Evolutionary conservation across 92 coral and sea anemone genomes (phyloP).

Genomic region (Paramuricea clavata): DNA sequence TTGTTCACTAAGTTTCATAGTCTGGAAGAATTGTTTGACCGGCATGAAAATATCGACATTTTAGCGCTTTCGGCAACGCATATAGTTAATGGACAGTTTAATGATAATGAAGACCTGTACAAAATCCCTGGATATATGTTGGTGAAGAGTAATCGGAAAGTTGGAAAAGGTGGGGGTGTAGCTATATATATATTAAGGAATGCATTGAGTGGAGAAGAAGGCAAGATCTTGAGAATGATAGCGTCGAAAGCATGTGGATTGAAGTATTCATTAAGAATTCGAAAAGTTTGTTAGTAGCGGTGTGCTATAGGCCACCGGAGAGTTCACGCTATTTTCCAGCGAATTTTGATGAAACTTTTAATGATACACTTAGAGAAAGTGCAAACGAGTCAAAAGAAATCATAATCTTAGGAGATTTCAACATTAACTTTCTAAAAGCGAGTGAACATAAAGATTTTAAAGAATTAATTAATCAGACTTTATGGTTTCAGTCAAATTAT

Average conservation of each 20-base stretch:
- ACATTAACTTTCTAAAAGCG: not conserved
- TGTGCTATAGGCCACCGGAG: slow-evolving; percentile 4
- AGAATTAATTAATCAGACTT: too few relatives aligned
- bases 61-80: not conserved
- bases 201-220: slow-evolving; percentile 20
- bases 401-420: not conserved
- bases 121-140: slow-evolving; percentile 1
- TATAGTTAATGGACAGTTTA: not conserved
- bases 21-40: slow-evolving; percentile 2
- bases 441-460: not conserved
- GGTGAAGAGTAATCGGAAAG: not conserved
- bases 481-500: not conserved
- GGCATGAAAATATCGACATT: not conserved
- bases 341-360: slow-evolving; percentile 7
- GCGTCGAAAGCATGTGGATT: slow-evolving; percentile 56
- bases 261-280: slow-evolving; percentile 52
- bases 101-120: slow-evolving; percentile 16
- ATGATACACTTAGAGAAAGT: not conserved
- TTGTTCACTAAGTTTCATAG: not conserved
- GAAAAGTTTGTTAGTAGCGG: slow-evolving; percentile 6
- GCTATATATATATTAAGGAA: not conserved
- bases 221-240: slow-evolving; percentile 28
- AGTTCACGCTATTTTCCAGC: not conserved
- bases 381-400: not conserved
- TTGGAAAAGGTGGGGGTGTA: not conserved